Base-by-base conservation (phyloP, 2,797 vertebrate genomes). In the Euthynnus affinis region DNA sequence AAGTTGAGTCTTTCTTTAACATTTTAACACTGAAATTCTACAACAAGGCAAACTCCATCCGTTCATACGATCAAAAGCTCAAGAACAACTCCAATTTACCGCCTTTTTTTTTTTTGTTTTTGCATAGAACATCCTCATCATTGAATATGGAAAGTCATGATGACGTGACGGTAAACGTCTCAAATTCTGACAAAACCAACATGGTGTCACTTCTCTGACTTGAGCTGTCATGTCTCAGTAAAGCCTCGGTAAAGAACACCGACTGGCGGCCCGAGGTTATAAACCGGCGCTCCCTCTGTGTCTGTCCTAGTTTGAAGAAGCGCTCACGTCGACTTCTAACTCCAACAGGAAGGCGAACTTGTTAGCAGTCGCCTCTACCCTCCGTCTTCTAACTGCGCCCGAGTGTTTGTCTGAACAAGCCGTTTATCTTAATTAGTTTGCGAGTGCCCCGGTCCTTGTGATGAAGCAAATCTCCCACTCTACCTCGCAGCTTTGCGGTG, bases 381-480 rank as follows among this genome's bases (percentile, higher is more conserved):
- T 32, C 73, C 49, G 68, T 3, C 32, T 46, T 71, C 67, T 77
- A 69, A 80, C 75, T 74, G 74, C 51, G 49, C 49, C 27, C 6
- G 46, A 64, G 64, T 70, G 68, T 70, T 70, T 23, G 62, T 27
- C 27, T 53, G 48, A 67, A 62, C 62, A 3, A 69, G 62, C 74
- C 68, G 1, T 82, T 87, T 80, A 77, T 88, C 87, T 87, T 86
- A 83, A 91, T 91, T 78, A 89, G 82, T 71, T 80, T 40, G 59
- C 60, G 14, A 59, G 52, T 7, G 53, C 46, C 62, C 40, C 40
- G 15, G 12, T 34, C 59, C 34, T 51, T 76, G 32, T 65, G 63
- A 81, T 66, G 57, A 62, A 17, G 68, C n/a, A 4, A 29, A 61
- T 69, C 62, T 17, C 79, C 66, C 60, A 1, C 52, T 78, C 59